Evolutionary conservation across 2,113 vertebrate genomes (phyloP).

Genomic region (Lipophrys pholis): DNA sequence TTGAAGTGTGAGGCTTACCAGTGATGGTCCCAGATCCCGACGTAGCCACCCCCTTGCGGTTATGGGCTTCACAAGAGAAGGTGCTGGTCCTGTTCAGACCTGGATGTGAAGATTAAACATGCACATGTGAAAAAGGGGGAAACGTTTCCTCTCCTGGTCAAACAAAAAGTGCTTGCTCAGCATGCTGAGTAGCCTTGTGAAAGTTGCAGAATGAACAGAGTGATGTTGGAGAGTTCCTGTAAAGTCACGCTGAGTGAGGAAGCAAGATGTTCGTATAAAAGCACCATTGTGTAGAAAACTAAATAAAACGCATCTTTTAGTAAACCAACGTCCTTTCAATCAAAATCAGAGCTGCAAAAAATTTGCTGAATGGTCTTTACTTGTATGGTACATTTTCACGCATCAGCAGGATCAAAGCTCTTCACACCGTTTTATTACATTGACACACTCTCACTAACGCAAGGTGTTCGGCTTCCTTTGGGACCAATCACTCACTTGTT

Average conservation of each 20-base stretch:
- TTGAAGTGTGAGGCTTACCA: constrained; percentile 80
- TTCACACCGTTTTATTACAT: too few relatives aligned
- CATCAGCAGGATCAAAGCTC: too few relatives aligned
- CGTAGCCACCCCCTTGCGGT: constrained; percentile 88
- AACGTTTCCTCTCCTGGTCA: not conserved
- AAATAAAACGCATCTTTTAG: not conserved
- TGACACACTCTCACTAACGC: too few relatives aligned
- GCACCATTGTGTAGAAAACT: not conserved
- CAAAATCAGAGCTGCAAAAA: not conserved
- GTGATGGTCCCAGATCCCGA: constrained; percentile 87
- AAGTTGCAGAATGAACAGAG: constrained; percentile 32
- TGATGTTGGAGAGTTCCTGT: constrained; percentile 14
- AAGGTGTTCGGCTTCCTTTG: too few relatives aligned
- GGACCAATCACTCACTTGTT: too few relatives aligned
- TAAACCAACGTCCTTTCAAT: not conserved
- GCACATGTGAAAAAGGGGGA: constrained; percentile 21
- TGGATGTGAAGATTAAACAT: constrained; percentile 44
- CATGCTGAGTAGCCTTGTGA: constrained; percentile 23
- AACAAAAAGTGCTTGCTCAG: constrained; percentile 6
- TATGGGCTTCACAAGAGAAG: constrained; percentile 91
- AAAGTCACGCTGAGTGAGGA: too few relatives aligned
- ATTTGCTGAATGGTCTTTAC: not conserved
- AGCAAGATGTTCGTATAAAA: too few relatives aligned
- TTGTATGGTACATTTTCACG: not conserved
- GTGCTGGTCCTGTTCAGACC: constrained; percentile 88